Conservation (phyloP, 2,797 vertebrate genomes). For the Paguma larvata region DNA sequence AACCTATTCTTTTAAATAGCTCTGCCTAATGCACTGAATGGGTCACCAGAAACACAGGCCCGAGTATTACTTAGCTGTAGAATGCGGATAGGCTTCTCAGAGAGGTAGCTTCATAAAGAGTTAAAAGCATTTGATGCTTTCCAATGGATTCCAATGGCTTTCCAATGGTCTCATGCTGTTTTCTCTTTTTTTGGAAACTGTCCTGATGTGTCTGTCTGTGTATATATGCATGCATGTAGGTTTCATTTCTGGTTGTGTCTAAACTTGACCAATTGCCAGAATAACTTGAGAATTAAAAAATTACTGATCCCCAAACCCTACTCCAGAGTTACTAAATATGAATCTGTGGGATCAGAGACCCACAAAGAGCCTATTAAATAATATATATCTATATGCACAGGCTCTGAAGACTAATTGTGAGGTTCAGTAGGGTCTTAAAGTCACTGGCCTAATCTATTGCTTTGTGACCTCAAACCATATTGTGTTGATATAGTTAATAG, state of each 20-base stretch:
- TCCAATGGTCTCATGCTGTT: background rate
- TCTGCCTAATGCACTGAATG: background rate
- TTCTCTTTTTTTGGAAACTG: background rate
- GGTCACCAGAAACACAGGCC: background rate
- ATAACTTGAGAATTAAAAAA: background rate
- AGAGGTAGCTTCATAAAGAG: background rate
- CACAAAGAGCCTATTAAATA: background rate
- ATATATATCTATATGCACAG: background rate
- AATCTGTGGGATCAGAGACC: background rate
- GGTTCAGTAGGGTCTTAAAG: background rate
- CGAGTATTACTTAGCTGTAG: background rate
- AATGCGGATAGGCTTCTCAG: background rate
- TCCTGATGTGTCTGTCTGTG: background rate
- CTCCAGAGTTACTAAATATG: background rate
- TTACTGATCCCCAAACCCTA: background rate
- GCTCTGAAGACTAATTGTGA: background rate
- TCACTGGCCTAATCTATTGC: background rate
- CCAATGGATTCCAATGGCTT: background rate
- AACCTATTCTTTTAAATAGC: conserved; percentile 27
- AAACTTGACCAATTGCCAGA: background rate
- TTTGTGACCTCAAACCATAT: background rate
- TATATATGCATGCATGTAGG: background rate
- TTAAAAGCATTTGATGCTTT: background rate
- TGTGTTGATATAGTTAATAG: background rate
- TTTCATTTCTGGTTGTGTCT: background rate